Evolutionary conservation across 2,797 vertebrate species (phyloP), one percentile per base, ranked within the genome.

Genomic region (Euthynnus affinis): DNA sequence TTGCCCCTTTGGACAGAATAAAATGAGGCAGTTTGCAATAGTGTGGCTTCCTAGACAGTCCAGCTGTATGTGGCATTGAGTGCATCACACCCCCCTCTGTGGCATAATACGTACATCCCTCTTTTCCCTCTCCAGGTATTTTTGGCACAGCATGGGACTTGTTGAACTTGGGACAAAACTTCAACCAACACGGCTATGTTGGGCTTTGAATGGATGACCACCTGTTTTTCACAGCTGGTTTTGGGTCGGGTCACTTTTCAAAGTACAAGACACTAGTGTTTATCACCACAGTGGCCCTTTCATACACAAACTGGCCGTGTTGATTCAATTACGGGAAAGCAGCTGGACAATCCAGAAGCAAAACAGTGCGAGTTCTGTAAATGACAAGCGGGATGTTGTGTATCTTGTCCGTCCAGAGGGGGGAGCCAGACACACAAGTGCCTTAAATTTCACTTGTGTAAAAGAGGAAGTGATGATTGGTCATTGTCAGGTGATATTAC

Each of bases 31-130:
- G 91, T 91, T 90, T 91, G 82, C 27, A 81, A 88, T 23, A 84
- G 90, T 91, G 88, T 92, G 90, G 92, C 87, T 87, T 93, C 80
- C 71, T 76, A 72, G 74, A 91, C 88, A 89, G 89, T 91, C 92
- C 90, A 90, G 88, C 92, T 93, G 88, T 85, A 73, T 68, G 88
- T 81, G 83, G 87, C 89, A 83, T 20, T 40, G 74, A 83, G 75
- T 80, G 84, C 75, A 51, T 77, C 80, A 40, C 62, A 18, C 70
- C 48, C 56, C 74, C 67, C 65, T 48, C 77, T 76, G 72, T 65
- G 68, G 76, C 81, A 88, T 74, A 68, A 85, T 78, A 78, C n/a
- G 10, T 25, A 68, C 56, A 76, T 78, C 84, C 78, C 44, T 56
- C 59, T 79, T 71, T 20, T 37, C 57, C 71, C 75, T 74, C 72